A percentile compares a stretch with the other conserved stretches of the same genome.
Conservation (phyloP, 2,113 vertebrate genomes). For the Embiotoca jacksoni region DNA sequence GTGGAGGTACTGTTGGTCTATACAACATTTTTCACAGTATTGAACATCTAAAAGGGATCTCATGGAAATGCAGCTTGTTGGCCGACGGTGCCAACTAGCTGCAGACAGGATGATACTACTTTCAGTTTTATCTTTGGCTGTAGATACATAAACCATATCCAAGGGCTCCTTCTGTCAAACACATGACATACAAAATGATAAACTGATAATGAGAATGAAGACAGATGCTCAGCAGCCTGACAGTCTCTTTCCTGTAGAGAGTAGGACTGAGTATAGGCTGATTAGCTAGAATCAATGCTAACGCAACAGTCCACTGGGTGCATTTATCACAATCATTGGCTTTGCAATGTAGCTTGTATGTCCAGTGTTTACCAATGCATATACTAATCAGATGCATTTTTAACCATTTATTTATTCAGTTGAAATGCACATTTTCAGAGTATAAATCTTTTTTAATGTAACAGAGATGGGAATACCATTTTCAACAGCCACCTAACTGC, state of each 20-base stretch:
- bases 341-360: conserved; percentile 18
- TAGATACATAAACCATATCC: neutral
- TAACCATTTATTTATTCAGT: neutral
- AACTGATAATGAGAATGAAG: conserved; percentile 58
- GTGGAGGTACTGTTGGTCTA: too few relatives aligned
- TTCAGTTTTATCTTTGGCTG: conserved; percentile 17
- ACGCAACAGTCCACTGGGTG: conserved; percentile 44
- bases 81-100: too few relatives aligned
- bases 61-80: too few relatives aligned
- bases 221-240: conserved; percentile 36
- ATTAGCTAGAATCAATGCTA: conserved; percentile 64
- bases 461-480: neutral
- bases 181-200: conserved; percentile 28
- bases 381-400: conserved; percentile 10
- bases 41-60: too few relatives aligned
- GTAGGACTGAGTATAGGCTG: conserved; percentile 37
- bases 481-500: neutral
- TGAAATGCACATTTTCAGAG: neutral
- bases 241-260: conserved; percentile 60
- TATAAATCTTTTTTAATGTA: neutral
- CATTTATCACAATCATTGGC: conserved; percentile 56
- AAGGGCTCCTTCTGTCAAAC: conserved; percentile 25
- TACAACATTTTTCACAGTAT: too few relatives aligned
- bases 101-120: neutral
- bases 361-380: conserved; percentile 5